Conservation (phyloP, 2,888 invertebrate species). For the Harpalus rufipes region DNA sequence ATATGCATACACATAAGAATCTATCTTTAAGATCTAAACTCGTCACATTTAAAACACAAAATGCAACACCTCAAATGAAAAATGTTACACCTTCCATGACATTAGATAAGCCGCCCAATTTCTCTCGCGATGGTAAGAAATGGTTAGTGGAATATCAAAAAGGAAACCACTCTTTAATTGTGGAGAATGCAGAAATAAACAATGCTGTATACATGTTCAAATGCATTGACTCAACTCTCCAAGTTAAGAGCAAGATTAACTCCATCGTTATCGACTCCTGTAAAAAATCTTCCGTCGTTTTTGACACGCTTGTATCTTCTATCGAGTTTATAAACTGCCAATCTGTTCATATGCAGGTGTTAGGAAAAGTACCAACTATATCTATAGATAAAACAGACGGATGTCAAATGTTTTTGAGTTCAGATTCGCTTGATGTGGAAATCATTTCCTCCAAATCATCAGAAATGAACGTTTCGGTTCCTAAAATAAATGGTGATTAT, state of each 20-base stretch:
- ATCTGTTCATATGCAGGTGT: slow-evolving; percentile 98
- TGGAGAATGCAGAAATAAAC: slow-evolving; percentile 96
- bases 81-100: slow-evolving; percentile 79
- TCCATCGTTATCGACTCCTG: slow-evolving; percentile 97
- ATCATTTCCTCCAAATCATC: slow-evolving; percentile 98
- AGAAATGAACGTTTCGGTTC: slow-evolving; percentile 98
- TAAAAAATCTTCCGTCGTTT: slow-evolving; percentile 96
- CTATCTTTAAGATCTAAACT: slow-evolving; percentile 90
- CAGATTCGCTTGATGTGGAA: slow-evolving; percentile 91
- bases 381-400: slow-evolving; percentile 99
- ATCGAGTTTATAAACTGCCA: slow-evolving; percentile 99
- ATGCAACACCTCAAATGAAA: slow-evolving; percentile 73
- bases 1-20: slow-evolving; percentile 99
- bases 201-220: slow-evolving; percentile 98
- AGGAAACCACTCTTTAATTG: slow-evolving; percentile 88
- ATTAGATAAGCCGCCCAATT: slow-evolving; percentile 89
- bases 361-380: slow-evolving; percentile 96
- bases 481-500: slow-evolving; percentile 92
- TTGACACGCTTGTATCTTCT: slow-evolving; percentile 96
- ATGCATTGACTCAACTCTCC: slow-evolving; percentile 93
- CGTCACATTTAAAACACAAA: slow-evolving; percentile 87
- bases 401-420: slow-evolving; percentile 97
- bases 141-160: slow-evolving; percentile 98
- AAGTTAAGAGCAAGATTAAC: slow-evolving; percentile 95
- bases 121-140: slow-evolving; percentile 95